Conservation (phyloP, 2,888 invertebrate species). For the Rutpela maculata region DNA sequence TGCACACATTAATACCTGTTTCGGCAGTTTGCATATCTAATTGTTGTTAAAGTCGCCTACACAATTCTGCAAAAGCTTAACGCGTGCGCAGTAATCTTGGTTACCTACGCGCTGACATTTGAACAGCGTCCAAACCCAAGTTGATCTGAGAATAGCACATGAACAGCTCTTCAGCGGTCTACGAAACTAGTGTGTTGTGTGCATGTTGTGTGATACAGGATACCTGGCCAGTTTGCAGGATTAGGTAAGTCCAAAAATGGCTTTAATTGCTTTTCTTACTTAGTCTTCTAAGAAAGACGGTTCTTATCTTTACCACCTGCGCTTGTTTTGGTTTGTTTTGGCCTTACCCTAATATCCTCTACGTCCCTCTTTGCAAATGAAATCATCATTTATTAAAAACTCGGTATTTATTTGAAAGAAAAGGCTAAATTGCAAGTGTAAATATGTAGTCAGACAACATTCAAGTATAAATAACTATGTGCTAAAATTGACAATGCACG, state of each 20-base stretch:
- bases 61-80: conserved; percentile 41
- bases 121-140: conserved; percentile 59
- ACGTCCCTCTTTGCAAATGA: not conserved
- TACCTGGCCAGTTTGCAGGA: conserved; percentile 38
- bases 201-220: conserved; percentile 42
- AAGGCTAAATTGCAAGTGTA: not conserved
- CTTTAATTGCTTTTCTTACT: not conserved
- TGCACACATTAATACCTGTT: conserved; percentile 48
- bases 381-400: not conserved
- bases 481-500: not conserved
- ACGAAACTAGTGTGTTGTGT: conserved; percentile 45
- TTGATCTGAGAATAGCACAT: conserved; percentile 59
- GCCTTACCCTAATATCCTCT: not conserved
- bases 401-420: not conserved
- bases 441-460: not conserved
- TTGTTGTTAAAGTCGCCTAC: conserved; percentile 49
- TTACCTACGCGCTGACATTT: conserved; percentile 63
- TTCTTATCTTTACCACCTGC: conserved; percentile 10
- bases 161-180: conserved; percentile 43
- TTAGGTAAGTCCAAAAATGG: conserved; percentile 33
- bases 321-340: not conserved
- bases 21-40: conserved; percentile 50
- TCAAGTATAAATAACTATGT: not conserved
- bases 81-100: conserved; percentile 31
- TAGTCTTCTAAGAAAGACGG: not conserved